Evolutionary conservation across 1,140 invertebrate species (phyloP).

Genomic region (Trichomalopsis sarcophagae): DNA sequence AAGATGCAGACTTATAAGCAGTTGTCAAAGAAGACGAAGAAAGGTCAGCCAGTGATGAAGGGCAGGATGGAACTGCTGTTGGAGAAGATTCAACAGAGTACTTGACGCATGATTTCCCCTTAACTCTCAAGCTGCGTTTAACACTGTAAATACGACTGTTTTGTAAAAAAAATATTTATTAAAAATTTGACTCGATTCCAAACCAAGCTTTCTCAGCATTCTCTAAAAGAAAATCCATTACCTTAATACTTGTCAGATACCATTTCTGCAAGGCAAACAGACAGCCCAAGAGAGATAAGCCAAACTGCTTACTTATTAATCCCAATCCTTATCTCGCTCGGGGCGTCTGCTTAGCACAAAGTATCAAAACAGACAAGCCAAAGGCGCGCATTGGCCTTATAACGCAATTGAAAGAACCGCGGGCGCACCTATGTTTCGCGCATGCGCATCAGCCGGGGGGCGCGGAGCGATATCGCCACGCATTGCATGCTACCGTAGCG

Average conservation of each 20-base stretch:
- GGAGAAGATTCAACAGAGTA: constrained; percentile 75
- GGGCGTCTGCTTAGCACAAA: neutral
- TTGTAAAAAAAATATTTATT: constrained; percentile 22
- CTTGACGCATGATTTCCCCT: neutral
- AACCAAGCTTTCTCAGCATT: too few species aligned
- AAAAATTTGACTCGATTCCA: neutral
- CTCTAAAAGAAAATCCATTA: too few species aligned
- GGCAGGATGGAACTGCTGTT: constrained; percentile 82
- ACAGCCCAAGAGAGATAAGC: too few species aligned
- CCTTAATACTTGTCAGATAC: too few species aligned
- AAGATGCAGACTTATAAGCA: constrained; percentile 81
- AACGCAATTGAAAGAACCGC: neutral
- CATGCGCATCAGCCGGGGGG: neutral
- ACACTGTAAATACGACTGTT: constrained; percentile 41
- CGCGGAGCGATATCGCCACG: constrained; percentile 35
- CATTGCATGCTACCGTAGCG: constrained; percentile 25
- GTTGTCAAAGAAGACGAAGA: constrained; percentile 82
- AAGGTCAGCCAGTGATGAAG: constrained; percentile 87
- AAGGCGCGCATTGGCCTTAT: neutral
- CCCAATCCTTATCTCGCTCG: neutral
- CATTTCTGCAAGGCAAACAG: too few species aligned
- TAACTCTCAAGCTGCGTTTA: neutral
- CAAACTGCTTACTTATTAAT: neutral
- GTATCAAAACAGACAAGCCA: neutral
- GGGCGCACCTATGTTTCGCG: neutral